These are phyloP conservation scores for Piscicola geometra DNA, from an alignment of 2,888 invertebrate species.

Conservation along the genomic window DNA sequence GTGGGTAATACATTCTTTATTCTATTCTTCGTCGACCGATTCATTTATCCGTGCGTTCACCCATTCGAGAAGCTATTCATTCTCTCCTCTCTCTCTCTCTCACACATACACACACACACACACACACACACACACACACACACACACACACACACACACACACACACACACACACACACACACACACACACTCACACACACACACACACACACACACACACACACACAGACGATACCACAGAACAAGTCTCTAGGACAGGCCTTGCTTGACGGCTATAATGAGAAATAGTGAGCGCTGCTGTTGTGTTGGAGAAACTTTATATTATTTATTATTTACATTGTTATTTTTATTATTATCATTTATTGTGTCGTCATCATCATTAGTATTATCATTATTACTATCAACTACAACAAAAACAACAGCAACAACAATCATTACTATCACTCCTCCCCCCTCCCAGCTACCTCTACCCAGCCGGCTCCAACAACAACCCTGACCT, in stretches of 20 bases:
- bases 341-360: too few species aligned
- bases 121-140: too few species aligned
- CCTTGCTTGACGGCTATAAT: conserved; percentile 90
- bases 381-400: not conserved
- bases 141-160: too few species aligned
- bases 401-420: too few species aligned
- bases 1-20: not conserved
- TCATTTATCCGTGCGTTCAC: not conserved
- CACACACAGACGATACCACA: conserved; percentile 84
- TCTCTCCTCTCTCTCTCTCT: too few species aligned
- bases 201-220: too few species aligned
- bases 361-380: not conserved
- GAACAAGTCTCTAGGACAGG: conserved; percentile 97
- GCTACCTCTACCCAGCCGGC: conserved; percentile 95
- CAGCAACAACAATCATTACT: too few species aligned
- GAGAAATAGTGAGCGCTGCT: conserved; percentile 79
- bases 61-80: not conserved
- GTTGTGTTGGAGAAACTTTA: too few species aligned
- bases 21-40: not conserved
- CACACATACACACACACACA: too few species aligned
- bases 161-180: too few species aligned
- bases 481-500: conserved; percentile 90
- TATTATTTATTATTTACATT: too few species aligned
- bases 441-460: conserved; percentile 55
- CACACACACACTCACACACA: too few species aligned